These are phyloP conservation scores for Sebastes fasciatus DNA, from an alignment of 2,113 vertebrate genomes.

Conservation along the genomic window DNA sequence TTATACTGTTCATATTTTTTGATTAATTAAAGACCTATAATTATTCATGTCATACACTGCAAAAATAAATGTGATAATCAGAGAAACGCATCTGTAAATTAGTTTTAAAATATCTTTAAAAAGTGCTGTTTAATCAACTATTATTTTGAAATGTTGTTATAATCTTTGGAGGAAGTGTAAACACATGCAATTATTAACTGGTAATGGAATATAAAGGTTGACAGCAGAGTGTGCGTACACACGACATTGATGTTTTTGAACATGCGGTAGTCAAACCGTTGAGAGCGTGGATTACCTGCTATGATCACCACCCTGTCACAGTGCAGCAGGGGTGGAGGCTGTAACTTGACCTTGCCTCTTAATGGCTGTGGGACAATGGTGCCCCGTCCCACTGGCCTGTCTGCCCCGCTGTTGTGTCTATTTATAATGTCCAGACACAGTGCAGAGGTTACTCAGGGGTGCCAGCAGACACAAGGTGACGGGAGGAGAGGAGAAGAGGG, in stretches of 20 bases:
- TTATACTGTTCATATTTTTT: background rate
- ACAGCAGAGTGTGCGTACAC: rapidly evolving
- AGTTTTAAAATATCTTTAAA: background rate
- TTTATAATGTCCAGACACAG: constrained; percentile 80
- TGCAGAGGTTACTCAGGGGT: constrained; percentile 77
- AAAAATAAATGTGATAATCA: background rate
- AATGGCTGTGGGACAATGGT: constrained; percentile 71
- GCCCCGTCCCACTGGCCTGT: constrained; percentile 71
- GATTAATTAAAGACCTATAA: background rate
- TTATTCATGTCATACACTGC: background rate
- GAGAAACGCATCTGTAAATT: background rate
- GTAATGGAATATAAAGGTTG: too few species aligned
- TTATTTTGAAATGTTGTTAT: background rate
- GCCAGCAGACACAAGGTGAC: constrained; percentile 54
- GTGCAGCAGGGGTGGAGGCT: constrained; percentile 43
- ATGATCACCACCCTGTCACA: constrained; percentile 46
- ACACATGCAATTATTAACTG: background rate
- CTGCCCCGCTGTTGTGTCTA: constrained; percentile 70
- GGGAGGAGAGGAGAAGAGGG: constrained; percentile 65
- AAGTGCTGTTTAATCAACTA: background rate
- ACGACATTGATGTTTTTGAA: constrained; percentile 14
- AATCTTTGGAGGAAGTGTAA: background rate
- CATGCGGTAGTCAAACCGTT: constrained; percentile 21
- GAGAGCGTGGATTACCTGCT: constrained; percentile 52
- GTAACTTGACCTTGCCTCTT: constrained; percentile 78